phyloP scores from a whole-genome alignment of 2,113 vertebrate genomes.

The Tenebrosternarchus preto region DNA sequence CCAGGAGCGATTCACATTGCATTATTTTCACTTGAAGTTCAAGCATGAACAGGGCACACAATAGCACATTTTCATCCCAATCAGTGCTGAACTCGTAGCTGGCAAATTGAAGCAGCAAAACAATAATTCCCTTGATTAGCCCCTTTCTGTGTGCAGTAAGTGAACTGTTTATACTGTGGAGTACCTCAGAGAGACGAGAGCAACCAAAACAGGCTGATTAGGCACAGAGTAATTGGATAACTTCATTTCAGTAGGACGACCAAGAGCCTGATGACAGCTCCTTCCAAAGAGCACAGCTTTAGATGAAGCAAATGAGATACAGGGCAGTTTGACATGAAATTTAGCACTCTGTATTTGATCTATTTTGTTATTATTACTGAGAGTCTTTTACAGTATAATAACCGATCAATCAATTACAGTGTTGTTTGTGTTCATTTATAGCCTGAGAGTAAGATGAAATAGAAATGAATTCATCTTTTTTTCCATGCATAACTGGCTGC shows the following conservation, averaged over 20 bases:
- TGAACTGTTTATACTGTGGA: slow-evolving; percentile 99
- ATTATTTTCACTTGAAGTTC: slow-evolving; percentile 74
- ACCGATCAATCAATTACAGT: background rate
- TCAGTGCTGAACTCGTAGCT: slow-evolving; percentile 97
- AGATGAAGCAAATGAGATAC: slow-evolving; percentile 83
- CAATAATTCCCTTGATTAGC: slow-evolving; percentile 99
- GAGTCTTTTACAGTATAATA: slow-evolving; percentile 6
- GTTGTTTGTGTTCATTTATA: background rate
- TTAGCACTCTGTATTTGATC: slow-evolving; percentile 9
- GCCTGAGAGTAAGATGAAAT: background rate
- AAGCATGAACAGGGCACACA: slow-evolving; percentile 69
- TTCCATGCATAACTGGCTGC: background rate
- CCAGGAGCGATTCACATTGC: slow-evolving; percentile 72
- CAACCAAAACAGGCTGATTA: slow-evolving; percentile 99
- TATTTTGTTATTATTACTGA: slow-evolving; percentile 8
- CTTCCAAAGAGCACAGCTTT: slow-evolving; percentile 90
- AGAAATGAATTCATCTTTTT: background rate
- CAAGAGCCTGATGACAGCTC: slow-evolving; percentile 96
- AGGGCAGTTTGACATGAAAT: slow-evolving; percentile 15
- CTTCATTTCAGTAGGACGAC: slow-evolving; percentile 98
- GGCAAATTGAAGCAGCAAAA: slow-evolving; percentile 99
- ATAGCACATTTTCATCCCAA: slow-evolving; percentile 96
- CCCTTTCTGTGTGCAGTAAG: slow-evolving; percentile 99
- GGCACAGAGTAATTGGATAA: slow-evolving; percentile 99
- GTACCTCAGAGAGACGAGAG: slow-evolving; percentile 99